Evolutionary conservation across 2,888 invertebrate genomes (phyloP), one percentile per base, ranked within the genome.

Genomic region (Sarcophaga carnaria): DNA sequence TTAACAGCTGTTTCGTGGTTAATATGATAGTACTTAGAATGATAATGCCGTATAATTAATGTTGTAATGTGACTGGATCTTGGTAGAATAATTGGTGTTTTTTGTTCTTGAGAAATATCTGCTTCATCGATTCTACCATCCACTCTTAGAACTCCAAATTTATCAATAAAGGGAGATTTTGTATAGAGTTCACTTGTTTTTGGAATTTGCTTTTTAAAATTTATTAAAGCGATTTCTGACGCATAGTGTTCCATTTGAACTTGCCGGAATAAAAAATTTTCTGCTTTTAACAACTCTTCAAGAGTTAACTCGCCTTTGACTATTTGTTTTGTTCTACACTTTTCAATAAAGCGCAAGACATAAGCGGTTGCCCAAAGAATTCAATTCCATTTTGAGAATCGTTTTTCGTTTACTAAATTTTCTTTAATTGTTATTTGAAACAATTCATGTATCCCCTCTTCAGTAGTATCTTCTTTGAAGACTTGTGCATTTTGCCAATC

Each of bases 51-150:
- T 12, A 12, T 1, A 14, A 54, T 14, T 14, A 54, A 5, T 54
- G 1, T 54, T 4, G 77, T 77, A 49, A 85, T 66, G 37, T 67
- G 45, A 66, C 25, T 80, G 14, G 59, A 77, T 66, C 49, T 85
- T 12, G 83, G 83, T 25, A 86, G 72, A 47, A 83, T 86, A 49
- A 86, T 25, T 3, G 83, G 76, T 2, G 47, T 20, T 67, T 79
- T 62, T 70, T 67, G 79, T 14, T 25, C n/a, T 45, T 60, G 59
- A 5, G 59, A 22, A 59, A 70, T n/a, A 8, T 70, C 17, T 6
- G 74, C 71, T 4, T 69, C 27, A 47, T 71, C 77, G 25, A 85
- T 85, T 74, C 82, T 79, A 27, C 87, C 54, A 54, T 77, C 63
- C n/a, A 64, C 63, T 54, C 78, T 71, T 47, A 83, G n/a, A 27